These are phyloP conservation scores for Netelia virgata DNA, from an alignment of 2,888 invertebrate genomes.

Conservation along the genomic window DNA sequence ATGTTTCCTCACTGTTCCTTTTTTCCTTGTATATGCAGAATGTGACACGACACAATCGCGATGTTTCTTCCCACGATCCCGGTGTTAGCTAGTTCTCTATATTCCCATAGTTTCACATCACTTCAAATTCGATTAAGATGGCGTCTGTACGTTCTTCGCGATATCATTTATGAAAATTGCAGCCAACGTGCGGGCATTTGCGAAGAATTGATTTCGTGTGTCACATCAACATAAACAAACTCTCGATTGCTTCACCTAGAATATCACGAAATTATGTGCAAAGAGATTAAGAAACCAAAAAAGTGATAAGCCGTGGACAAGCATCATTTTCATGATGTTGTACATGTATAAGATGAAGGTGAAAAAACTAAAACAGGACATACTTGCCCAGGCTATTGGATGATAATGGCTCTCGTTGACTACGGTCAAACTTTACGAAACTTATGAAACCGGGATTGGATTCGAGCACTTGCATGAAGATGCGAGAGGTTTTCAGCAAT, in stretches of 20 bases:
- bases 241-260: not conserved
- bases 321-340: conserved; percentile 14
- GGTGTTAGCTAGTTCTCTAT: not conserved
- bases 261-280: not conserved
- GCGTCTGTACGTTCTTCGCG: not conserved
- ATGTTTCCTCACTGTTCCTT: not conserved
- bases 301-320: conserved; percentile 1
- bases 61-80: conserved; percentile 20
- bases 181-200: too few species aligned
- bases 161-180: not conserved
- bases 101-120: not conserved
- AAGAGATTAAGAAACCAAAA: conserved; percentile 46
- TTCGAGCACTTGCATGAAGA: conserved; percentile 72
- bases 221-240: too few species aligned
- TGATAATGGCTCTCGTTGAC: conserved; percentile 74
- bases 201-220: too few species aligned
- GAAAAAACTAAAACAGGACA: conserved; percentile 6
- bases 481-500: conserved; percentile 63
- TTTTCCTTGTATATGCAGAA: not conserved
- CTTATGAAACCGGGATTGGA: conserved; percentile 82
- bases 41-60: conserved; percentile 7
- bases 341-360: not conserved
- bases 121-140: conserved; percentile 8
- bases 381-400: conserved; percentile 75
- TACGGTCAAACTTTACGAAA: conserved; percentile 78